Conservation (phyloP, 1,140 invertebrate genomes). For the Drosophila navojoa region DNA sequence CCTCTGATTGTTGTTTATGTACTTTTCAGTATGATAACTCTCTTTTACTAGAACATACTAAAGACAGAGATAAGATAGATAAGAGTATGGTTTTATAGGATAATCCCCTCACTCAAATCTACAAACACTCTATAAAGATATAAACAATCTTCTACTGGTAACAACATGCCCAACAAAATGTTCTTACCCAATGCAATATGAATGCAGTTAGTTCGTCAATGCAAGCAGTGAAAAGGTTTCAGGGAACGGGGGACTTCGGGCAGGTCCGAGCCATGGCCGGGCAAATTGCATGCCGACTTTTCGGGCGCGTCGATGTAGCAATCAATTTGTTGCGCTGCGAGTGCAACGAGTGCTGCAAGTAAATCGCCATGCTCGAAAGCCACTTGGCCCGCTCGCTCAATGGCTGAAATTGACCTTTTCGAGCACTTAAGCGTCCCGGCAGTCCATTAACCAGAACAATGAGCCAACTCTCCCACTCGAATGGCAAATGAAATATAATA, state of each 20-base stretch:
- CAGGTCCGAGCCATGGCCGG: background rate
- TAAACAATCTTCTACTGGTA: too few species aligned
- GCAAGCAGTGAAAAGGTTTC: background rate
- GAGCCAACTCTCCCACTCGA: background rate
- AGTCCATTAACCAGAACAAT: conserved; percentile 17
- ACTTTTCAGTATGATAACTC: too few species aligned
- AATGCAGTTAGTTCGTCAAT: background rate
- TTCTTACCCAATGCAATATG: background rate
- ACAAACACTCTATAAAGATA: too few species aligned
- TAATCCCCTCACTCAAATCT: too few species aligned
- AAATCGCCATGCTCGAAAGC: conserved; percentile 65
- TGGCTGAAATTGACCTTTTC: conserved; percentile 16
- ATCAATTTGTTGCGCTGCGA: conserved; percentile 58
- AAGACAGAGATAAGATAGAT: too few species aligned
- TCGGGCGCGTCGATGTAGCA: conserved; percentile 57
- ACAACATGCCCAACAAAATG: background rate
- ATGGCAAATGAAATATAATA: conserved; percentile 2
- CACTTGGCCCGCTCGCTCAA: conserved; percentile 10
- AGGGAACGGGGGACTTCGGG: too few species aligned
- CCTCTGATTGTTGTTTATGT: too few species aligned
- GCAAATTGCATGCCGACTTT: conserved; percentile 59
- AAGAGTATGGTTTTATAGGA: too few species aligned
- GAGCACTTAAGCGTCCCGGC: conserved; percentile 1
- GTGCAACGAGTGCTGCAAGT: conserved; percentile 55
- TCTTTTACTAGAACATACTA: too few species aligned